A percentile compares a stretch with the other conserved stretches of the same genome.
Evolutionary conservation across 1,140 invertebrate genomes (phyloP).

Genomic region (Drosophila funebris): DNA sequence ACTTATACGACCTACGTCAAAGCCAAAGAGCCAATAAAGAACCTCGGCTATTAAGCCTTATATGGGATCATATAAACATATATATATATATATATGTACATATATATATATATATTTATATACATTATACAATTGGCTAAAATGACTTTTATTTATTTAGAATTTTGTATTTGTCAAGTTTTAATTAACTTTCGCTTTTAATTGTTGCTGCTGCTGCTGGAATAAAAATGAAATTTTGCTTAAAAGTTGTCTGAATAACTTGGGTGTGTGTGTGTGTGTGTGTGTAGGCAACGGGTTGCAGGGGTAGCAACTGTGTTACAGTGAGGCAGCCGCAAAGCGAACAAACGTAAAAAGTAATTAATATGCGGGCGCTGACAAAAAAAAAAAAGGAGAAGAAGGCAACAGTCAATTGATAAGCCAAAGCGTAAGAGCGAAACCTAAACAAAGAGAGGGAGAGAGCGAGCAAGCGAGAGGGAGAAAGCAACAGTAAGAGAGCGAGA

Average conservation of each 20-base stretch:
- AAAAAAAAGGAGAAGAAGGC: too few relatives aligned
- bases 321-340: conserved; percentile 2
- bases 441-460: not conserved
- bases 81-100: conserved; percentile 3
- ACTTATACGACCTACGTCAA: conserved; percentile 55
- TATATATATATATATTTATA: not conserved
- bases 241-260: conserved; percentile 18
- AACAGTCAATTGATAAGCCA: conserved; percentile 37
- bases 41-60: conserved; percentile 19
- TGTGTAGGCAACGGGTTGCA: not conserved
- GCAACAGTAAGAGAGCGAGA: not conserved
- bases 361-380: conserved; percentile 39
- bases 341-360: conserved; percentile 35
- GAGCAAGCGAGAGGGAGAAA: not conserved
- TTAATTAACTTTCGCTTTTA: conserved; percentile 70
- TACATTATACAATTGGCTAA: not conserved
- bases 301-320: not conserved
- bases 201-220: conserved; percentile 34
- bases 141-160: conserved; percentile 2
- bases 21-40: conserved; percentile 32
- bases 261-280: too few relatives aligned
- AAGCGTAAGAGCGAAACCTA: not conserved
- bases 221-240: conserved; percentile 50
- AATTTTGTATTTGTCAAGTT: conserved; percentile 33
- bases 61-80: not conserved